A percentile compares a stretch with the other conserved stretches of the same genome.
Evolutionary conservation across 1,140 invertebrate species (phyloP).

Genomic region (Drosophila santomea): DNA sequence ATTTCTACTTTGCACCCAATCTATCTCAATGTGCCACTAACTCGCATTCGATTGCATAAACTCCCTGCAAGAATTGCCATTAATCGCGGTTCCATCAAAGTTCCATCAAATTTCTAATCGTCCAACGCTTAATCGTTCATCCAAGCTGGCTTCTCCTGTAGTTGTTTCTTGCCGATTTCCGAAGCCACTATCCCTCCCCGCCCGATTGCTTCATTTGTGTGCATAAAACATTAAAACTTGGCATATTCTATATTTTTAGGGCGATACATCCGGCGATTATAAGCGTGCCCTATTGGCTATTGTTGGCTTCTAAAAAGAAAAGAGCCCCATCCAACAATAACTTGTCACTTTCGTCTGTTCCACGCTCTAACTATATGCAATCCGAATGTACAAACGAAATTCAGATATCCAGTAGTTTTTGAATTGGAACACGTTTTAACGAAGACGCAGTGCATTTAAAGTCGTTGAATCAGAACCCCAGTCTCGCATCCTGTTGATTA

Average conservation of each 20-base stretch:
- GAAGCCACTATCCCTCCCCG: constrained; percentile 14
- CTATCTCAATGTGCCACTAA: constrained; percentile 26
- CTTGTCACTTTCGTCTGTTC: constrained; percentile 68
- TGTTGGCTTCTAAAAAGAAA: constrained; percentile 87
- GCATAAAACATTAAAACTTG: constrained; percentile 74
- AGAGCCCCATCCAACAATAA: constrained; percentile 43
- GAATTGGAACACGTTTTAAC: constrained; percentile 53
- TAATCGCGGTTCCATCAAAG: background rate
- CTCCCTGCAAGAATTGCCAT: constrained; percentile 13
- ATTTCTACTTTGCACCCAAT: constrained; percentile 5
- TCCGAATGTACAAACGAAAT: constrained; percentile 62
- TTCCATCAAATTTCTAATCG: background rate
- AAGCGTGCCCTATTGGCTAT: constrained; percentile 93
- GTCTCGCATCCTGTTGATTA: constrained; percentile 66
- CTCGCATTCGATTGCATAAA: constrained; percentile 15
- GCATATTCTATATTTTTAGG: constrained; percentile 88
- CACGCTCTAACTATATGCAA: constrained; percentile 62
- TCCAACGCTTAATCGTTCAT: background rate
- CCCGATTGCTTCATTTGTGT: constrained; percentile 60
- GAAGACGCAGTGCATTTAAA: constrained; percentile 66
- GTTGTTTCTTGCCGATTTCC: constrained; percentile 2
- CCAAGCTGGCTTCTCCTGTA: constrained; percentile 21
- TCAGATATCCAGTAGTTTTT: constrained; percentile 58
- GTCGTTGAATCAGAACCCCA: constrained; percentile 36
- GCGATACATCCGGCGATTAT: constrained; percentile 96